Evolutionary conservation across 2,888 invertebrate species (phyloP), one percentile per base, ranked within the genome.

Genomic region (Timema cristinae): DNA sequence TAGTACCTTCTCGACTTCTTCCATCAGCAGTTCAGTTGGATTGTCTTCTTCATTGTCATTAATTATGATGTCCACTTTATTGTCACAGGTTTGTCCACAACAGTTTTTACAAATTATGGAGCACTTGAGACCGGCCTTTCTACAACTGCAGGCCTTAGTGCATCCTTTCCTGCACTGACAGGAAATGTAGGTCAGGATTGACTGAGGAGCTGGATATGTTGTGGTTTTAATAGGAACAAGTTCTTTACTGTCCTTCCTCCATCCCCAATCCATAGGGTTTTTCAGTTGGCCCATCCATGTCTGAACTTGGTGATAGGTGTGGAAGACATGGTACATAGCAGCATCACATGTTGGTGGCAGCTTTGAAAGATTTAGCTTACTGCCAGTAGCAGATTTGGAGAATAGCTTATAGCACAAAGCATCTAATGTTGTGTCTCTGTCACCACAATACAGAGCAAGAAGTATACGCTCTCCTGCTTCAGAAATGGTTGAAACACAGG

Each of bases 131-230:
- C 63, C 63, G 6, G 63, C 32, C 48, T 32, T 63, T 8, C 32
- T 63, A 48, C 63, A 63, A 11, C 63, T 48, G 48, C 63, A 63
- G 13, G 47, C 63, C 48, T 13, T 48, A 11, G n/a, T 63, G 63
- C 32, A 63, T 8, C 47, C 9, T 9, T 48, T 47, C 48, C 32
- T 48, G 6, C 63, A 63, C n/a, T 9, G 32, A 48, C 63, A 63
- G 9, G 63, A 63, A 13, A 63, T 48, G 13, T 9, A 11, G 11
- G 32, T 32, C n/a, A 63, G 63, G 32, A 63, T 13, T 16, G 9
- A 13, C 11, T 47, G 47, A 32, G 63, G 47, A 63, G 47, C 63
- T 47, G 47, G 47, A 63, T 63, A 10, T 63, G 47, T 32, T 5
- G 63, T n/a, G 13, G 63, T 63, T 13, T 16, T 63, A 11, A 47